Percentiles rank a stretch among this genome's conserved stretches.
Evolutionary conservation across 2,797 vertebrate species (phyloP).

Genomic region (Euphonia xanthogaster): DNA sequence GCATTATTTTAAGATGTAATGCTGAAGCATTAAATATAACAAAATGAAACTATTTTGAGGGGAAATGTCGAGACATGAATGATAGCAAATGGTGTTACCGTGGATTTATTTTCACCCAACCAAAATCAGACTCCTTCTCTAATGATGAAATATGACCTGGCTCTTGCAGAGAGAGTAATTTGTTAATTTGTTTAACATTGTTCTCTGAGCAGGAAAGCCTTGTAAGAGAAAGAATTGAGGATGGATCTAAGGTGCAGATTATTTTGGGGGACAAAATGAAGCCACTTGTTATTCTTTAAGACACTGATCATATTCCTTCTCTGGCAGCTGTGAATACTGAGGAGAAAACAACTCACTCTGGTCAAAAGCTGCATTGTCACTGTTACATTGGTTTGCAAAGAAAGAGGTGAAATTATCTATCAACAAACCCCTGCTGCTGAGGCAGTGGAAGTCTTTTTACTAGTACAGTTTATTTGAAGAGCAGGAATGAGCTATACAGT

Average conservation of each 20-base stretch:
- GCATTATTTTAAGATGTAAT: conserved; percentile 28
- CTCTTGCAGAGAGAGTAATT: conserved; percentile 44
- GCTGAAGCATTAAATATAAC: conserved; percentile 24
- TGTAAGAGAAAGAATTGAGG: not conserved
- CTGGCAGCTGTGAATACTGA: not conserved
- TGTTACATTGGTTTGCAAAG: not conserved
- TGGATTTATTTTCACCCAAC: conserved; percentile 47
- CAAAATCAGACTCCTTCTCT: conserved; percentile 30
- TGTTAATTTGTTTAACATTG: conserved; percentile 55
- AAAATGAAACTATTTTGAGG: conserved; percentile 49
- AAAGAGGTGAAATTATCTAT: not conserved
- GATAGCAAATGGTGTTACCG: conserved; percentile 11
- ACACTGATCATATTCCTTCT: not conserved
- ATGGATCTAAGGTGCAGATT: not conserved
- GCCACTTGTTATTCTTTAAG: conserved; percentile 14
- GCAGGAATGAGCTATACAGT: not conserved
- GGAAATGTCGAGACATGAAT: conserved; percentile 31
- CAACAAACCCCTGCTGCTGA: not conserved
- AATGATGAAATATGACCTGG: conserved; percentile 58
- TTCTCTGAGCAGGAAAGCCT: conserved; percentile 8
- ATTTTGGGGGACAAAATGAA: not conserved
- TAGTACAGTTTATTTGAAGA: conserved; percentile 1
- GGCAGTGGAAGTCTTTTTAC: not conserved
- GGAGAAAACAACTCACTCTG: not conserved
- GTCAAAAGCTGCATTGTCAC: not conserved